Conservation (phyloP, 2,888 invertebrate species). For the Lepidonotus clava region DNA sequence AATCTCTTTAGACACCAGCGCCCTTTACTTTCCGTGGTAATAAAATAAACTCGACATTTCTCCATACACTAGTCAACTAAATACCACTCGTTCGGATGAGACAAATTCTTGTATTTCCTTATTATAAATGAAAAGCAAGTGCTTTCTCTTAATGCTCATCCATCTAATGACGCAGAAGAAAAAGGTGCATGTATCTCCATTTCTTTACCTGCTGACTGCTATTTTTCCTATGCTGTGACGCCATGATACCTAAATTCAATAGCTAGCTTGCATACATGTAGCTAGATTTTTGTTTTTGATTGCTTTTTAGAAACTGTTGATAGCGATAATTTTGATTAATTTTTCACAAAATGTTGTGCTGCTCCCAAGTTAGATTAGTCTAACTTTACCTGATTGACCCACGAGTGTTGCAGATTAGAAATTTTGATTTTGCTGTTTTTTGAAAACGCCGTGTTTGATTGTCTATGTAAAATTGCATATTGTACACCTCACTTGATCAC, state of each 20-base stretch:
- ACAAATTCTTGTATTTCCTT: no score
- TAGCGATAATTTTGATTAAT: no score
- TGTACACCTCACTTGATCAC: no score
- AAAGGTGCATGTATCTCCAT: slow-evolving; percentile 50
- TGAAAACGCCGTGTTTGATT: no score
- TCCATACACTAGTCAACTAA: no score
- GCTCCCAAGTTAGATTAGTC: background rate
- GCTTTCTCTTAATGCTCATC: slow-evolving; percentile 1
- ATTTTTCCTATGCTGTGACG: background rate
- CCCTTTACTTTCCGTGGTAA: no score
- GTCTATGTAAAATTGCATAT: no score
- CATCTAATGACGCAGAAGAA: slow-evolving; percentile 26
- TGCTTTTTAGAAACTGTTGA: no score
- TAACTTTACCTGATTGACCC: background rate
- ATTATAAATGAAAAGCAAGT: background rate
- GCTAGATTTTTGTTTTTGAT: background rate
- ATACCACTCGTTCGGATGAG: no score
- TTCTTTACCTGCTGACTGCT: slow-evolving; percentile 3
- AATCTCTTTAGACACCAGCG: no score
- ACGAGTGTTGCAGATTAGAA: background rate
- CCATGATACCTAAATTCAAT: background rate
- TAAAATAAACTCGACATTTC: no score
- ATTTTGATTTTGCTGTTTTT: no score
- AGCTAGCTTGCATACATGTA: background rate
- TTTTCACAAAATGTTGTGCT: slow-evolving; percentile 2